These are phyloP conservation scores for Ellobius talpinus DNA, from an alignment of 2,113 vertebrate species.

Conservation along the genomic window DNA sequence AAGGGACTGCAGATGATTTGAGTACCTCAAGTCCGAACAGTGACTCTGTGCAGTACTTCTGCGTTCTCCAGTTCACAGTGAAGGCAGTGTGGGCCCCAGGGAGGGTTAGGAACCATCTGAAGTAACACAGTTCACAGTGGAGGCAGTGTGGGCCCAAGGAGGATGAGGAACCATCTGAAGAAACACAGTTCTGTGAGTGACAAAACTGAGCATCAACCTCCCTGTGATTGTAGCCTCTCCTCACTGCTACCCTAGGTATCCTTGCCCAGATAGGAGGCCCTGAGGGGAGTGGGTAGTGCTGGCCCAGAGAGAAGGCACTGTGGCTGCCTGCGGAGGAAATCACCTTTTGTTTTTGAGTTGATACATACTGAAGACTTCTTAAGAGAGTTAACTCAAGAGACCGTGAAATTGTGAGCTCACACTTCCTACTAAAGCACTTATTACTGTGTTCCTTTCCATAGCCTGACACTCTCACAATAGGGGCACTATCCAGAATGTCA, in stretches of 20 bases:
- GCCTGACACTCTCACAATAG: background rate
- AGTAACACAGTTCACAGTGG: background rate
- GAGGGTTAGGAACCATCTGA: background rate
- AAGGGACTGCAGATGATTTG: background rate
- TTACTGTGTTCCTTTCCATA: background rate
- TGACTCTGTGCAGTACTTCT: background rate
- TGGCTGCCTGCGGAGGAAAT: background rate
- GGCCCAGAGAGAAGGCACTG: background rate
- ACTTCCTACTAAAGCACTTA: background rate
- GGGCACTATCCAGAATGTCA: background rate
- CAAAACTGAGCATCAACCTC: background rate
- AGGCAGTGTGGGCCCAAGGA: background rate
- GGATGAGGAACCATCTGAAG: background rate
- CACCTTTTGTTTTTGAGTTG: constrained; percentile 23
- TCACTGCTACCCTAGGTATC: background rate
- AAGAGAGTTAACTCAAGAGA: background rate
- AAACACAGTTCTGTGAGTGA: background rate
- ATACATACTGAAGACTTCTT: background rate
- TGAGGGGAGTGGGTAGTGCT: background rate
- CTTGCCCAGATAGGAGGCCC: background rate
- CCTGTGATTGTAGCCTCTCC: background rate
- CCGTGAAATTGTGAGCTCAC: background rate
- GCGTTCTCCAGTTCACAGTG: background rate
- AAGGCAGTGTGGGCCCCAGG: background rate
- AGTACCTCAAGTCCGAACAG: background rate